A percentile compares a stretch with the other conserved stretches of the same genome.
Evolutionary conservation across 2,888 invertebrate species (phyloP).

Genomic region (Linnaemya vulpina): DNA sequence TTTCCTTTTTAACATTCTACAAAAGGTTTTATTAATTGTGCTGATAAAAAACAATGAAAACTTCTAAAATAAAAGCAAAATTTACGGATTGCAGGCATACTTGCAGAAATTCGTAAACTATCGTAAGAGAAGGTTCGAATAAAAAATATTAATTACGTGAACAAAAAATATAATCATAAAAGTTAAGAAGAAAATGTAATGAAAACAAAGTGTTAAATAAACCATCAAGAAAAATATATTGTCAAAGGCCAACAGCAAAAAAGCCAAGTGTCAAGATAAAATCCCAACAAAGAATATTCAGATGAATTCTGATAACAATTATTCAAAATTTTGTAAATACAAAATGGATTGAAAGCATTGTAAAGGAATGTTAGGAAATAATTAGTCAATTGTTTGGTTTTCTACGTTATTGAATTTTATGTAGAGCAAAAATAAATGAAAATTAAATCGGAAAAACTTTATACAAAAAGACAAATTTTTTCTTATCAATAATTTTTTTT

Average conservation of each 20-base stretch:
- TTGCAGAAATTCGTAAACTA: constrained; percentile 37
- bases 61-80: constrained; percentile 13
- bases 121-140: neutral
- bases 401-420: neutral
- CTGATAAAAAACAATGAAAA: constrained; percentile 51
- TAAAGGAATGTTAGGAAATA: neutral
- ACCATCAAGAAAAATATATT: constrained; percentile 34
- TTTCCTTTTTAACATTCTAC: constrained; percentile 46
- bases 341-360: neutral
- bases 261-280: constrained; percentile 43
- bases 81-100: neutral
- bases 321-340: too few relatives aligned
- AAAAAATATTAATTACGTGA: constrained; percentile 55
- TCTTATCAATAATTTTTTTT: too few relatives aligned
- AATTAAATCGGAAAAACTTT: neutral
- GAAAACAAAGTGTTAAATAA: constrained; percentile 55
- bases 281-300: neutral
- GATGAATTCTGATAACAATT: neutral
- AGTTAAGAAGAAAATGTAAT: constrained; percentile 21
- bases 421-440: neutral
- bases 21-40: constrained; percentile 44
- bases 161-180: constrained; percentile 40
- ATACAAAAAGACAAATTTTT: too few relatives aligned
- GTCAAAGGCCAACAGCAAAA: constrained; percentile 54
- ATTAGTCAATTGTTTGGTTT: neutral